Base-by-base conservation (phyloP, 2,888 invertebrate species). In the Ceramica pisi region DNA sequence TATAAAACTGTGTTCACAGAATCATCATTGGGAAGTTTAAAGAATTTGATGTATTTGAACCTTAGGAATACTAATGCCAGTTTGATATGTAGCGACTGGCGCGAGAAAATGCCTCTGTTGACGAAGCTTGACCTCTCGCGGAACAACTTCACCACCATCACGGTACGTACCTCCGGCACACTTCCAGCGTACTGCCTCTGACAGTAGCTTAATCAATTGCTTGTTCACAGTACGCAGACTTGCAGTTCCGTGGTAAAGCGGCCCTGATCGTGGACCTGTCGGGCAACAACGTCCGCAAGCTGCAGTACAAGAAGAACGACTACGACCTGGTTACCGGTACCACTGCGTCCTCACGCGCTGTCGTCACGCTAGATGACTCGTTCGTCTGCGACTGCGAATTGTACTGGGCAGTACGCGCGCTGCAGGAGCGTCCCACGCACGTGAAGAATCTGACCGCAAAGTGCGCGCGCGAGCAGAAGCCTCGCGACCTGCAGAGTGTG, bases 351-450 rank as follows among this genome's bases (percentile, higher is more conserved):
- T 66, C 74, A 23, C 21, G 38, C 57, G 80, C 63, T 14, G 1
- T 0, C 6, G 50, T 84, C 10, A 0, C 0, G 46, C 63, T 84
- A 19, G 26, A 1, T 19, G 8, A 7, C 44, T 0, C 55, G 65
- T 72, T 83, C 4, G 12, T 4, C 35, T 85, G 84, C 74, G 86
- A 85, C 86, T 85, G 84, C 68, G 0, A 2, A 19, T 9, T 3
- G 1, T 82, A 79, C 67, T 81, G 82, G 82, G 82, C 81, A n/a
- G 81, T 75, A 61, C 78, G 64, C 12, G 62, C 72, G 8, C 19
- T 71, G 64, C 62, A 44, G 4, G 44, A 35, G 44, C 59, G 59
- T 46, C 68, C 56, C 16, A 7, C 0, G 16, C 81, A 74, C 67
- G 26, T 70, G 48, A 23, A n/a, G n/a, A 31, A 16, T 10, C 14